These are phyloP conservation scores for Melanostigma gelatinosum DNA, from an alignment of 2,113 vertebrate species.

Conservation along the genomic window DNA sequence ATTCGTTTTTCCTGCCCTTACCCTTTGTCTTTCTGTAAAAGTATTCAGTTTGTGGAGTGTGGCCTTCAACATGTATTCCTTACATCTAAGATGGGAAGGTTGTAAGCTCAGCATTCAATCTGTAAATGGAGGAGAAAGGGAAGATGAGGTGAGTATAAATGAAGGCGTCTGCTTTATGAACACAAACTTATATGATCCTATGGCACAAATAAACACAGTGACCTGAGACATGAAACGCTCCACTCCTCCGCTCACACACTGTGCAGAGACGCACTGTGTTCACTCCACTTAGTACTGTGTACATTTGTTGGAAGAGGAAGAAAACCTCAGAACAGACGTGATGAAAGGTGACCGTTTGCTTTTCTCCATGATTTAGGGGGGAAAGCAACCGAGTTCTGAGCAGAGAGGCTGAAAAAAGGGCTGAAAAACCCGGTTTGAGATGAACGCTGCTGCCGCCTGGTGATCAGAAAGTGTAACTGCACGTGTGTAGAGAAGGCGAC, in stretches of 20 bases:
- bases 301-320: constrained; percentile 34
- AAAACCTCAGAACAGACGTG: constrained; percentile 42
- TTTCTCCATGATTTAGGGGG: constrained; percentile 21
- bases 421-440: neutral
- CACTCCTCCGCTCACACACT: neutral
- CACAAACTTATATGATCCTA: neutral
- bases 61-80: neutral
- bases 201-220: constrained; percentile 24
- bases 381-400: neutral
- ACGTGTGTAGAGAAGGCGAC: neutral
- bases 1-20: neutral
- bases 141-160: neutral
- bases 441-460: constrained; percentile 48
- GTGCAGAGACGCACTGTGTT: constrained; percentile 17
- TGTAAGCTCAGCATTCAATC: neutral
- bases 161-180: constrained; percentile 17
- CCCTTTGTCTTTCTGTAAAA: neutral
- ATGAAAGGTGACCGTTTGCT: constrained; percentile 45
- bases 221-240: constrained; percentile 22
- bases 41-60: neutral
- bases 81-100: neutral
- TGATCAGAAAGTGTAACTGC: constrained; percentile 28
- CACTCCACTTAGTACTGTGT: constrained; percentile 25
- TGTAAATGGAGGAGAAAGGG: neutral
- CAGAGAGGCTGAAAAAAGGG: neutral